These are phyloP conservation scores for Saimiri boliviensis DNA, from an alignment of 2,113 vertebrate species.

Conservation along the genomic window DNA sequence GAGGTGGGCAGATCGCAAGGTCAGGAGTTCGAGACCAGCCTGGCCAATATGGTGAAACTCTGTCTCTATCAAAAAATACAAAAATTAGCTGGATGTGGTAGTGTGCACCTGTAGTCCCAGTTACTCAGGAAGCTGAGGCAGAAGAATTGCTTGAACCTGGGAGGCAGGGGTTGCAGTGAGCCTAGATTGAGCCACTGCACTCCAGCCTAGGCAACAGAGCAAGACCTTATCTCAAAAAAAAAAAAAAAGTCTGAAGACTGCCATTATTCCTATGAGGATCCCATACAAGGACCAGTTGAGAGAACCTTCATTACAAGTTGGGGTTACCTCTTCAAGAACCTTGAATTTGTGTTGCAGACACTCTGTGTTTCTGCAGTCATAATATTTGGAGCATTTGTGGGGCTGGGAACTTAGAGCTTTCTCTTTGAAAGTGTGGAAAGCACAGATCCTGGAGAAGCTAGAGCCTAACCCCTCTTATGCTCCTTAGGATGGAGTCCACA, in stretches of 20 bases:
- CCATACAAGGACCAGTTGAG: background rate
- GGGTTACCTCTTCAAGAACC: background rate
- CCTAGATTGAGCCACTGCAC: too few relatives aligned
- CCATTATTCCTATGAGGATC: background rate
- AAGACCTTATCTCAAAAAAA: too few relatives aligned
- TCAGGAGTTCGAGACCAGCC: too few relatives aligned
- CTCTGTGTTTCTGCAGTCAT: background rate
- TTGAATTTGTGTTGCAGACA: background rate
- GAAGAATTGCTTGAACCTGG: too few relatives aligned
- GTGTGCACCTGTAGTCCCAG: too few relatives aligned
- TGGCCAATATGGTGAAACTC: too few relatives aligned
- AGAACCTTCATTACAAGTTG: background rate
- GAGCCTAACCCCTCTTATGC: slow-evolving; percentile 61
- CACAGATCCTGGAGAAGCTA: background rate
- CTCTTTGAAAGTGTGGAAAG: background rate
- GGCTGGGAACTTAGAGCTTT: background rate
- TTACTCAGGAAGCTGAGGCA: too few relatives aligned
- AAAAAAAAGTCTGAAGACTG: background rate
- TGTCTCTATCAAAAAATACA: too few relatives aligned
- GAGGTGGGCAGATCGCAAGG: too few relatives aligned
- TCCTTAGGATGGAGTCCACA: slow-evolving; percentile 93
- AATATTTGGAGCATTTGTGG: background rate
- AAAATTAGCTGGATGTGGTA: too few relatives aligned
- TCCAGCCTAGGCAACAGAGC: too few relatives aligned
- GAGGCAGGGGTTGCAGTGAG: too few relatives aligned